Conservation (phyloP, 2,888 invertebrate genomes). For the Hypolimnas misippus region DNA sequence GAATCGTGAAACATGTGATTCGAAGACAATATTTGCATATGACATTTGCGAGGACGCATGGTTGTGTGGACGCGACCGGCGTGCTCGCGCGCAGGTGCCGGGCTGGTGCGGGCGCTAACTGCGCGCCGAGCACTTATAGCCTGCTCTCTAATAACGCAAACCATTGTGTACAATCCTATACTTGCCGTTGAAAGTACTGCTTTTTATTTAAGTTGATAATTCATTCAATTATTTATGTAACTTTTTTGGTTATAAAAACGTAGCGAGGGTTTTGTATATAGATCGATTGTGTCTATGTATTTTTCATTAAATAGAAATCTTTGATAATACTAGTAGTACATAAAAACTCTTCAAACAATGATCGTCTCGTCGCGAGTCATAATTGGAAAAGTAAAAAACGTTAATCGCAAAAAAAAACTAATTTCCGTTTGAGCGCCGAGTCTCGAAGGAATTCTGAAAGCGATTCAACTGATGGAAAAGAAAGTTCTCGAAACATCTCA, state of each 20-base stretch:
- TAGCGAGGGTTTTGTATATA: not conserved
- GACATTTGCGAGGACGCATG: conserved; percentile 20
- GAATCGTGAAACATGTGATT: conserved; percentile 12
- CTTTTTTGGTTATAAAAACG: not conserved
- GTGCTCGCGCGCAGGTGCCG: conserved; percentile 22
- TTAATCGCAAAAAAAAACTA: conserved; percentile 25
- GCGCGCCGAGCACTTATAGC: not conserved
- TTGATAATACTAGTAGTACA: conserved; percentile 1
- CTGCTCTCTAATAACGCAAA: not conserved
- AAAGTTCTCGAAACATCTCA: conserved; percentile 28
- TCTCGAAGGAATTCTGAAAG: conserved; percentile 25
- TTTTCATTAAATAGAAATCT: not conserved
- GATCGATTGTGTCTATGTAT: not conserved
- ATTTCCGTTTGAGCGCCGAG: conserved; percentile 26
- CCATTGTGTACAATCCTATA: not conserved
- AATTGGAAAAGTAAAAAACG: conserved; percentile 23
- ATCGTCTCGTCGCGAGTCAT: conserved; percentile 13
- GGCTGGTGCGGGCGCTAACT: not conserved
- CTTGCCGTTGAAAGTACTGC: not conserved
- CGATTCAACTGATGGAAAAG: conserved; percentile 19
- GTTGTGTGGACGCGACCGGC: no score
- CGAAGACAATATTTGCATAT: conserved; percentile 27
- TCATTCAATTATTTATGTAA: not conserved
- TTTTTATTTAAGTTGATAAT: not conserved
- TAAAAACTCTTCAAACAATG: conserved; percentile 16